These are phyloP conservation scores for Drosophila oshimai DNA, from an alignment of 1,140 invertebrate species.

Conservation along the genomic window DNA sequence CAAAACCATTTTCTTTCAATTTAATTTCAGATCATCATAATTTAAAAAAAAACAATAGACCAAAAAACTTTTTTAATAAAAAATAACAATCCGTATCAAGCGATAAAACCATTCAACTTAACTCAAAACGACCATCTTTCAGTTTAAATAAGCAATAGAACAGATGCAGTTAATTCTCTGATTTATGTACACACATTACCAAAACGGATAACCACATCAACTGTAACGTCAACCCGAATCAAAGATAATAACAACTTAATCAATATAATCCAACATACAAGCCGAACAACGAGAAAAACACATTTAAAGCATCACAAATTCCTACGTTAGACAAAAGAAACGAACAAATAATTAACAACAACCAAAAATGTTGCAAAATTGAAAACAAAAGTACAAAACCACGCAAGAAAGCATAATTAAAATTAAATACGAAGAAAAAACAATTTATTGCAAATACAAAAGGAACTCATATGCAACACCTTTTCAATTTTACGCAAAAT, in stretches of 20 bases:
- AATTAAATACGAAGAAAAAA: constrained; percentile 6
- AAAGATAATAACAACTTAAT: background rate
- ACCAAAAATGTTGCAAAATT: constrained; percentile 46
- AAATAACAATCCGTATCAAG: constrained; percentile 18
- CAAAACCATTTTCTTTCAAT: constrained; percentile 15
- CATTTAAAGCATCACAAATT: constrained; percentile 9
- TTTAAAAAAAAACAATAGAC: constrained; percentile 80
- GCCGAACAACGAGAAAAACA: constrained; percentile 19
- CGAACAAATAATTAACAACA: constrained; percentile 16
- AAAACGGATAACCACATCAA: constrained; percentile 24
- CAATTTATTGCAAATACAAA: background rate
- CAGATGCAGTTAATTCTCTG: constrained; percentile 49
- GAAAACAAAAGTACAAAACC: constrained; percentile 79
- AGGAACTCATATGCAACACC: background rate
- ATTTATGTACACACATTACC: constrained; percentile 17
- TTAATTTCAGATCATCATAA: constrained; percentile 79
- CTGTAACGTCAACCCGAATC: constrained; percentile 5
- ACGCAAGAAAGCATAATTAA: constrained; percentile 14
- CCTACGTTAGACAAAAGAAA: constrained; percentile 12
- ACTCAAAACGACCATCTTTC: constrained; percentile 61
- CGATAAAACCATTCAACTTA: constrained; percentile 6
- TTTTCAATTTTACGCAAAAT: background rate
- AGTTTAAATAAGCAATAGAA: constrained; percentile 77
- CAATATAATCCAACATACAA: background rate
- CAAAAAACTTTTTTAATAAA: constrained; percentile 61